Base-by-base conservation (phyloP, 2,888 invertebrate genomes). In the Mythimna loreyi region DNA sequence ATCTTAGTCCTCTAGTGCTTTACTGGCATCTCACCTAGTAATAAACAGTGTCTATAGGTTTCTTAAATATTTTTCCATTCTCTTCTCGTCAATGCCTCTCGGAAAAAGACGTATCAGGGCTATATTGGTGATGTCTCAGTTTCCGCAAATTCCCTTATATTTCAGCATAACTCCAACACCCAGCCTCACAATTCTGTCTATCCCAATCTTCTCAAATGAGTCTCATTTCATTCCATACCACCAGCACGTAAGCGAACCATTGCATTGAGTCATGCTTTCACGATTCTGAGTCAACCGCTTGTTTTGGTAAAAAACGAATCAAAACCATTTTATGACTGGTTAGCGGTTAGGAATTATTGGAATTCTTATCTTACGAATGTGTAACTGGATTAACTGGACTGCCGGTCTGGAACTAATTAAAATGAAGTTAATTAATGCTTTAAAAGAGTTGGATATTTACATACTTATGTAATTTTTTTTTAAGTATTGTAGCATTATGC, bases 211-310 rank as follows among this genome's bases (percentile, higher is more conserved):
- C 53, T 16, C 40, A 33, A 73, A 63, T 63, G 59, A 65, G 49
- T 56, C 52, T 52, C 16, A 62, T 62, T 52, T 59, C 58, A 63
- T 67, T 66, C 64, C 67, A 77, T 65, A 76, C 70, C 55, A 52
- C n/a, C 45, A 19, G 60, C 64, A 63, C 36, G 67, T 66, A 58
- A 57, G 60, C 62, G 57, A 57, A 59, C 49, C 59, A 61, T 63
- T n/a, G n/a, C n/a, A n/a, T 78, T 86, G 86, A 89, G 80, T 90
- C 87, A 90, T 83, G 79, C 87, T 87, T 86, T 86, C 86, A 75
- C 78, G 69, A 73, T 50, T 73, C 80, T 86, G 89, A 89, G 73
- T 89, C 88, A 88, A 80, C 82, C 36, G 69, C 79, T 76, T 85
- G 85, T 86, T 87, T 85, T 85, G 84, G 81, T 83, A 81, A 83